Evolutionary conservation across 1,140 invertebrate genomes (phyloP), one percentile per base, ranked within the genome.

Genomic region (Listronotus bonariensis): DNA sequence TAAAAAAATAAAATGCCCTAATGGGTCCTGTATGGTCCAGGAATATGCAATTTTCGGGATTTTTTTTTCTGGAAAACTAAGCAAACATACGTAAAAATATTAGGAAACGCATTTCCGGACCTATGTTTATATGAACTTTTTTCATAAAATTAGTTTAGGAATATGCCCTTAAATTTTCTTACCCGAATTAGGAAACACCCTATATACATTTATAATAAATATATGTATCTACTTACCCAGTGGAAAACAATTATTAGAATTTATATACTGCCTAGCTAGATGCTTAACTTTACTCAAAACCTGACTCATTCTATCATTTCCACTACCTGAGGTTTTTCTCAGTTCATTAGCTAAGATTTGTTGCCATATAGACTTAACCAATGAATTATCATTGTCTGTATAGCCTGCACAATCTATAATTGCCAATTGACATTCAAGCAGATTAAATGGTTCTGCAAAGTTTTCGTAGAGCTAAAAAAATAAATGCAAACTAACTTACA

Each of bases 361-460:
- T 40, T 84, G 86, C 91, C 91, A 92, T 62, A 92, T 91, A 42
- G 85, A 86, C 75, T 92, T 88, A 32, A 92, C 87, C 3, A 92
- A 78, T 65, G 89, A 78, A 43, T 73, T 73, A 0, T 89, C 85
- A n/a, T 42, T 48, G 0, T 89, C 84, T 68, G 89, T 89, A 77
- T 93, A 90, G 20, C 89, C 89, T 1, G 91, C 90, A 72, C 91
- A 93, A 67, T 93, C 89, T 31, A 95, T 87, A 69, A 95, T 93
- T 0, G 90, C 88, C 41, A 95, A 79, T 80, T 94, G 91, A 75
- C 90, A 92, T 79, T 93, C 91, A 88, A 90, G 92, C 26, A 93
- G 80, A 65, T 88, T 84, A 74, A 91, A 88, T 3, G 88, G 89
- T 65, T 93, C 90, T 1, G 90, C 90, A 77, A 90, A 93, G 62